These are phyloP conservation scores for Himalopsyche kuldschensis DNA, from an alignment of 2,888 invertebrate genomes.

Conservation along the genomic window DNA sequence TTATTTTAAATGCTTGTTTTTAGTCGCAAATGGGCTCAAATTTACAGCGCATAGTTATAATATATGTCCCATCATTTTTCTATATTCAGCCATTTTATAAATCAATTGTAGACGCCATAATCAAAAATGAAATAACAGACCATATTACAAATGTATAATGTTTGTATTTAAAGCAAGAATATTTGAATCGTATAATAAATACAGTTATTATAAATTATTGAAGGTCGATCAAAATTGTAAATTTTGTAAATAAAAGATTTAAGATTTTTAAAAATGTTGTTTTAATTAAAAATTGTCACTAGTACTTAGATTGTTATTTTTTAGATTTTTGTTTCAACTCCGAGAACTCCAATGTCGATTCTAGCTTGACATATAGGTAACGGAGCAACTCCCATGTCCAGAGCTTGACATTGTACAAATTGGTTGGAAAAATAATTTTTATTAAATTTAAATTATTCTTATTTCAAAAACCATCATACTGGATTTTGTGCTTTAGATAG, in stretches of 20 bases:
- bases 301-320: too few relatives aligned
- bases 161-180: background rate
- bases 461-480: too few relatives aligned
- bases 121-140: background rate
- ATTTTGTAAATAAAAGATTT: conserved; percentile 21
- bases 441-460: too few relatives aligned
- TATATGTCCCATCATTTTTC: background rate
- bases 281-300: background rate
- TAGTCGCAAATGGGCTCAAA: background rate
- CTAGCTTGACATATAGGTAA: too few relatives aligned
- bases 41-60: background rate
- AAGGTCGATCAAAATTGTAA: conserved; percentile 8
- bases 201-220: background rate
- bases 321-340: too few relatives aligned
- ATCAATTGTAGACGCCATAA: background rate
- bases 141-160: background rate
- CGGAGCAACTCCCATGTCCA: too few relatives aligned
- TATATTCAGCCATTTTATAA: background rate
- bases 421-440: too few relatives aligned
- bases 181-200: background rate
- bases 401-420: too few relatives aligned
- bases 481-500: too few relatives aligned
- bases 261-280: conserved; percentile 6
- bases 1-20: background rate
- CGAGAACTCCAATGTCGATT: too few relatives aligned